Conservation (phyloP, 2,888 invertebrate species). For the Tridacna gigas region DNA sequence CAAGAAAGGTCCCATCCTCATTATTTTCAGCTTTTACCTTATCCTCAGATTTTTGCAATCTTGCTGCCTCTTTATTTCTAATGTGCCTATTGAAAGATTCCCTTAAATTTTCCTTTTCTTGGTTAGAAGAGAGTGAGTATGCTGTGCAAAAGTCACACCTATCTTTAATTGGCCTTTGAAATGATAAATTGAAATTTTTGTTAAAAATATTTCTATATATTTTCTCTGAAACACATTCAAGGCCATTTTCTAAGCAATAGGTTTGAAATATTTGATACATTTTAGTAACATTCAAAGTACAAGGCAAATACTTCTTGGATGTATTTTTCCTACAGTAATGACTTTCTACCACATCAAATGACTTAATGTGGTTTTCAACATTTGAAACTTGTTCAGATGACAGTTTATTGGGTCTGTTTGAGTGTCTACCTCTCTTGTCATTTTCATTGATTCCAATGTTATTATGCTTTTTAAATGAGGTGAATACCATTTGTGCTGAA, state of each 20-base stretch:
- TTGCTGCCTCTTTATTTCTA: conserved; percentile 33
- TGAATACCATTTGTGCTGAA: conserved; percentile 1
- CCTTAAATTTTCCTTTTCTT: conserved; percentile 16
- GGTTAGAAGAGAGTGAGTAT: conserved; percentile 14
- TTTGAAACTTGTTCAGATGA: not conserved
- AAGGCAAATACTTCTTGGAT: conserved; percentile 24
- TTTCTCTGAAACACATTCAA: not conserved
- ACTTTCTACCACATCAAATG: conserved; percentile 27
- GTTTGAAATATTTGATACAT: conserved; percentile 28
- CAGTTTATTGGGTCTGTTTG: conserved; percentile 12
- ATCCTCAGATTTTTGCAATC: conserved; percentile 31
- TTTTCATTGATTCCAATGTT: conserved; percentile 16
- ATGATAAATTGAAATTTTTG: conserved; percentile 31
- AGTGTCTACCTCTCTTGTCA: conserved; percentile 25
- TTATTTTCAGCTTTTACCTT: conserved; percentile 15
- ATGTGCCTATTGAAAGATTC: conserved; percentile 22
- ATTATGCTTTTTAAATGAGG: conserved; percentile 11
- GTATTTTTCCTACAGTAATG: conserved; percentile 43
- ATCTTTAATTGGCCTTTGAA: conserved; percentile 42
- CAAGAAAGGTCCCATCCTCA: conserved; percentile 23
- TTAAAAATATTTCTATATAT: conserved; percentile 40
- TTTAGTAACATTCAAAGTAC: conserved; percentile 25
- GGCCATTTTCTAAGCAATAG: conserved; percentile 10
- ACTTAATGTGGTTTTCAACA: conserved; percentile 33
- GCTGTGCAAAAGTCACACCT: conserved; percentile 38